These are phyloP conservation scores for Chaetops frenatus DNA, from an alignment of 2,113 vertebrate genomes.

Conservation along the genomic window DNA sequence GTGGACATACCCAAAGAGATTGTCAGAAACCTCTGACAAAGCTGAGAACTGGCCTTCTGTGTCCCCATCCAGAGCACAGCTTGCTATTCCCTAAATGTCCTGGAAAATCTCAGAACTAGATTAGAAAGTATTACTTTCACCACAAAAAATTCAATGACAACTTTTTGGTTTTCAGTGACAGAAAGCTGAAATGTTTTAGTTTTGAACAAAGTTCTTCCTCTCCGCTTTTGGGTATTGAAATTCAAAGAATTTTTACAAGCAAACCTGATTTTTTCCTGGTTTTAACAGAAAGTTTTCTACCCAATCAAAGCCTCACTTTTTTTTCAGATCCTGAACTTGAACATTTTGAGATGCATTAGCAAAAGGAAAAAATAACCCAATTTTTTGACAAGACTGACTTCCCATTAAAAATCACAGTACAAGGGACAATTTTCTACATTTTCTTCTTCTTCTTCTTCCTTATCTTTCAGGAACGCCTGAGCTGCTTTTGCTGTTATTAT, in stretches of 20 bases:
- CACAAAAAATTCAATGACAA: slow-evolving; percentile 46
- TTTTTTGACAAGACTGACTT: not conserved
- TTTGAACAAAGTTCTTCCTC: slow-evolving; percentile 3
- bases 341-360: not conserved
- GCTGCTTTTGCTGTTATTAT: not conserved
- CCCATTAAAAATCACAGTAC: not conserved
- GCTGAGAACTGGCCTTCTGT: not conserved
- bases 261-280: not conserved
- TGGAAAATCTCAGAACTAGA: slow-evolving; percentile 55
- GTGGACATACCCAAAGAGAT: not conserved
- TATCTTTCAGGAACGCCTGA: not conserved
- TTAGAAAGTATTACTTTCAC: slow-evolving; percentile 56
- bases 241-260: slow-evolving; percentile 48
- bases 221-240: not conserved
- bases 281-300: not conserved
- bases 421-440: not conserved
- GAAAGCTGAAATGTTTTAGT: slow-evolving; percentile 39
- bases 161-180: slow-evolving; percentile 34
- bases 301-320: not conserved
- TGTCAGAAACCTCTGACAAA: not conserved
- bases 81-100: slow-evolving; percentile 43
- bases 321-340: not conserved
- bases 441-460: not conserved
- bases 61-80: not conserved
- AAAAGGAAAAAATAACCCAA: not conserved